Percentiles rank a stretch among this genome's conserved stretches.
Conservation (phyloP, 2,113 vertebrate genomes). For the Motacilla tschutschensis region DNA sequence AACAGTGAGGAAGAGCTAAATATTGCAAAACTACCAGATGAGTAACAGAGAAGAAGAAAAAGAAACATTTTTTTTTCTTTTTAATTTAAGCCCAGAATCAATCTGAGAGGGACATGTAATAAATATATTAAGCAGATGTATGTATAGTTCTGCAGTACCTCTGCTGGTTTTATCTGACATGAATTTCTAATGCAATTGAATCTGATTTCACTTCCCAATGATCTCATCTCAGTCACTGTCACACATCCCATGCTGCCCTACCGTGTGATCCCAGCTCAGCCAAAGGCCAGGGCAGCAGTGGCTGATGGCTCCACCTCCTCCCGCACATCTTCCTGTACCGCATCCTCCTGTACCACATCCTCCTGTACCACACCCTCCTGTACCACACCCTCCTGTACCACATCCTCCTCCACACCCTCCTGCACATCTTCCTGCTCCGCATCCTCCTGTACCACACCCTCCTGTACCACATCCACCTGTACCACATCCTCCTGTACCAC, state of each 20-base stretch:
- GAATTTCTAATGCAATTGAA: slow-evolving; percentile 45
- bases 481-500: too few species aligned
- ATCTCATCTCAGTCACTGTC: neutral
- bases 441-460: too few species aligned
- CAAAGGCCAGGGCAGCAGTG: neutral
- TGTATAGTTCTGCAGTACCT: neutral
- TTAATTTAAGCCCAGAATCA: slow-evolving; percentile 6
- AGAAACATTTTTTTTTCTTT: neutral
- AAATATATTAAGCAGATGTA: slow-evolving; percentile 19
- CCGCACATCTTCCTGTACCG: neutral
- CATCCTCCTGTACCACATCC: too few species aligned
- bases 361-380: too few species aligned
- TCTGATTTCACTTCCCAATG: slow-evolving; percentile 4
- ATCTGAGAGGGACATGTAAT: neutral
- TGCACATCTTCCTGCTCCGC: too few species aligned
- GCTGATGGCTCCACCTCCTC: neutral
- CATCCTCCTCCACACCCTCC: too few species aligned
- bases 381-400: too few species aligned
- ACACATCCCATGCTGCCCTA: neutral
- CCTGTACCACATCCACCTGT: too few species aligned
- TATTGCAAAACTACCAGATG: neutral
- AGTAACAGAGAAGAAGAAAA: neutral
- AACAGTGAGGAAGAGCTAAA: neutral
- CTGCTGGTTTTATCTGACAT: neutral
- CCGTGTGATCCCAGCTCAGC: accelerated